phyloP scores from a whole-genome alignment of 2,888 invertebrate genomes.

The Caenorhabditis sp. region DNA sequence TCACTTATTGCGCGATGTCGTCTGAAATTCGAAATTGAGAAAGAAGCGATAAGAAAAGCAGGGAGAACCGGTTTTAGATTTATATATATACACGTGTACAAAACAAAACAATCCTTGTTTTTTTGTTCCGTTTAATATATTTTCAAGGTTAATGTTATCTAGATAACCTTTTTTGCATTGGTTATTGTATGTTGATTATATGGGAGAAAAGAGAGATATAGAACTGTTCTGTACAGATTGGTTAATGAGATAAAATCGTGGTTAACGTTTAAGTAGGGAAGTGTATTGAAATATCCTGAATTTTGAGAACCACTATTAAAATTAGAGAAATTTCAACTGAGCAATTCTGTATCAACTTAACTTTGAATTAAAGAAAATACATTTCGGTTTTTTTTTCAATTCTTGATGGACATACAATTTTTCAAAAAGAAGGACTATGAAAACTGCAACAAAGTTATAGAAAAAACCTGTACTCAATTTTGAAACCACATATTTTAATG shows the following conservation, averaged over 20 bases:
- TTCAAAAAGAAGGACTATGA: slow-evolving; percentile 6
- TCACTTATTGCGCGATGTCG: slow-evolving; percentile 51
- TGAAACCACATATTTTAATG: no score
- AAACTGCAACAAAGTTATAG: no score
- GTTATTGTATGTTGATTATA: neutral
- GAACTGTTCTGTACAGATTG: no score
- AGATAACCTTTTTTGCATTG: neutral
- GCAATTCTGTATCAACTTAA: neutral
- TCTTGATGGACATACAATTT: slow-evolving; percentile 16
- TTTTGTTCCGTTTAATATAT: slow-evolving; percentile 1
- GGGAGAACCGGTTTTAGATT: slow-evolving; percentile 15
- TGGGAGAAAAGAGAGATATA: no score
- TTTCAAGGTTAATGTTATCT: slow-evolving; percentile 1
- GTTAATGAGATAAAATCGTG: no score
- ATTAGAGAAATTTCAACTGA: no score
- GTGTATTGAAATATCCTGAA: no score
- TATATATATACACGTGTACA: slow-evolving; percentile 4
- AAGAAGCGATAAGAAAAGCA: neutral
- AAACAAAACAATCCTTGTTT: neutral
- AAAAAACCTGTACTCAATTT: no score
- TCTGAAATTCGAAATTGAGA: slow-evolving; percentile 29
- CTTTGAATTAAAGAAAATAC: neutral
- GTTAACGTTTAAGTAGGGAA: no score
- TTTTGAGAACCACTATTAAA: no score
- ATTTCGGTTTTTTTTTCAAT: neutral